A percentile compares a stretch with the other conserved stretches of the same genome.
phyloP scores from a whole-genome alignment of 2,888 invertebrate genomes.

The Eurytoma californica region DNA sequence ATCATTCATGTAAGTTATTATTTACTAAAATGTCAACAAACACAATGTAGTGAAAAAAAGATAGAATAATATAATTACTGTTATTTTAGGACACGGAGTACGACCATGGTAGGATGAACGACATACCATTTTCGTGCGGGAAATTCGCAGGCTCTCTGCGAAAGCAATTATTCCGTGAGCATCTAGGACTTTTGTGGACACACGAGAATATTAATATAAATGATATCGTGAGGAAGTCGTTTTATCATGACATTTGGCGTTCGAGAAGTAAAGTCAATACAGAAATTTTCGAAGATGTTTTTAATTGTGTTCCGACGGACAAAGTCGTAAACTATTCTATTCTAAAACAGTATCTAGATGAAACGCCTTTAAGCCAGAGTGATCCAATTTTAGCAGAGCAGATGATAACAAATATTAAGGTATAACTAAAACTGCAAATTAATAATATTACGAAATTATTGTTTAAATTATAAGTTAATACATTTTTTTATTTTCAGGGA shows the following conservation, averaged over 20 bases:
- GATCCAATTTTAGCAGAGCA: slow-evolving; percentile 85
- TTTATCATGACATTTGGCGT: slow-evolving; percentile 91
- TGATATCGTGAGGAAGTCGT: slow-evolving; percentile 85
- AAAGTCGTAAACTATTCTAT: slow-evolving; percentile 86
- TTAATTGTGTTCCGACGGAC: slow-evolving; percentile 93
- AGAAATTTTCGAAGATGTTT: slow-evolving; percentile 92
- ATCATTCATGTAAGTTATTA: slow-evolving; percentile 82
- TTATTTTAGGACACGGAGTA: slow-evolving; percentile 84
- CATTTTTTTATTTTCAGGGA: slow-evolving; percentile 78
- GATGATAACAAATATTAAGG: slow-evolving; percentile 85
- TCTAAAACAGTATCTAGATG: slow-evolving; percentile 85
- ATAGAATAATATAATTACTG: too few relatives aligned
- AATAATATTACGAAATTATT: neutral
- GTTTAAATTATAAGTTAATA: neutral
- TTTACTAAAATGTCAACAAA: neutral
- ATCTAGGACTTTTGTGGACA: slow-evolving; percentile 84
- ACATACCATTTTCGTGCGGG: slow-evolving; percentile 87
- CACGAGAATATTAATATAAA: slow-evolving; percentile 79
- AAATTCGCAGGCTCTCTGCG: slow-evolving; percentile 90
- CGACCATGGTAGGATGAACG: slow-evolving; percentile 89
- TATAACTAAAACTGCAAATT: slow-evolving; percentile 64
- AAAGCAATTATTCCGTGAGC: slow-evolving; percentile 92
- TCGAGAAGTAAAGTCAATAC: slow-evolving; percentile 89
- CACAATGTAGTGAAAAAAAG: too few relatives aligned
- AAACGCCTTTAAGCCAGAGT: slow-evolving; percentile 82